A percentile compares a stretch with the other conserved stretches of the same genome.
Evolutionary conservation across 2,113 vertebrate species (phyloP).

Genomic region (Takifugu bimaculatus): DNA sequence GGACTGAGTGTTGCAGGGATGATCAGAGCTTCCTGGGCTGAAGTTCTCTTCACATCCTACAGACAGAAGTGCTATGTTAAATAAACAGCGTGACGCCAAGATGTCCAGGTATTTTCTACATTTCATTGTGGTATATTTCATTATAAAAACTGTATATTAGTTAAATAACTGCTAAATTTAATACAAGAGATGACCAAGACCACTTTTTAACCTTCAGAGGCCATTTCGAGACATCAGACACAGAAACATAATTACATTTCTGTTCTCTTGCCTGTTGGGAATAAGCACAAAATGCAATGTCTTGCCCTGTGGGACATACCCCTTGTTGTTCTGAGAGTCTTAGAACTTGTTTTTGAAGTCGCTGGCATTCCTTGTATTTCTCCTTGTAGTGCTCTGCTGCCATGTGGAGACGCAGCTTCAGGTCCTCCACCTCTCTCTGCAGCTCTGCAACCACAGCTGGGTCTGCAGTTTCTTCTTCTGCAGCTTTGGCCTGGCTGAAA

Average conservation of each 20-base stretch:
- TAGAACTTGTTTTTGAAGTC: slow-evolving; percentile 91
- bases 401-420: slow-evolving; percentile 96
- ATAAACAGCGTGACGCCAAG: not conserved
- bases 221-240: too few species aligned
- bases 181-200: not conserved
- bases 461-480: slow-evolving; percentile 71
- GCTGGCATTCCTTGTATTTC: slow-evolving; percentile 97
- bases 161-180: too few species aligned
- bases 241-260: slow-evolving; percentile 1
- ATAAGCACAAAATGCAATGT: not conserved
- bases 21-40: slow-evolving; percentile 55
- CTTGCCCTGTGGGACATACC: slow-evolving; percentile 71
- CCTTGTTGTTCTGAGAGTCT: slow-evolving; percentile 86
- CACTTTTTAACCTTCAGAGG: too few species aligned
- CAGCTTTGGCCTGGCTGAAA: slow-evolving; percentile 56
- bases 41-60: slow-evolving; percentile 67
- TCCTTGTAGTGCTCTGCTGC: slow-evolving; percentile 98
- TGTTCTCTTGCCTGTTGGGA: slow-evolving; percentile 6
- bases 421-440: slow-evolving; percentile 94
- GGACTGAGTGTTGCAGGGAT: slow-evolving; percentile 68
- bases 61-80: slow-evolving; percentile 2
- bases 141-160: too few species aligned
- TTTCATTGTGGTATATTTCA: too few species aligned
- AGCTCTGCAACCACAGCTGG: slow-evolving; percentile 81
- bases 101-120: not conserved